These are phyloP conservation scores for Lordiphosa stackelbergi DNA, from an alignment of 1,140 invertebrate genomes.

Conservation along the genomic window DNA sequence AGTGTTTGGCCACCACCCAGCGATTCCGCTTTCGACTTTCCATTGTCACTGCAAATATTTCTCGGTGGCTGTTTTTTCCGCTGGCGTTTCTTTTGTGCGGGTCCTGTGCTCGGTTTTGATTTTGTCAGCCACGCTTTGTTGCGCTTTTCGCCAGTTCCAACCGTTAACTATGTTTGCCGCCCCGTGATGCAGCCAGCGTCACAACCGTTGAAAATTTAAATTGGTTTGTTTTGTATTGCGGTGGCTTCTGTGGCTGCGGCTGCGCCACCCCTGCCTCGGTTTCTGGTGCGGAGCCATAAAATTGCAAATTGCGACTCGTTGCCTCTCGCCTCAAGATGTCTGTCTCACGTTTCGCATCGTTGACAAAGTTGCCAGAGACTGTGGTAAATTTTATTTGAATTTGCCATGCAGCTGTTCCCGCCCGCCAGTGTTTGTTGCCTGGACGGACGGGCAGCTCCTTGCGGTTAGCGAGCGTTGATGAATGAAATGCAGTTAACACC, in stretches of 20 bases:
- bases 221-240: constrained; percentile 73
- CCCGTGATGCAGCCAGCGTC: constrained; percentile 14
- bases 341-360: constrained; percentile 64
- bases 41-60: constrained; percentile 62
- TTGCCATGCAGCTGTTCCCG: constrained; percentile 49
- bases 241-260: constrained; percentile 32
- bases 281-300: constrained; percentile 63
- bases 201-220: constrained; percentile 67
- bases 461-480: constrained; percentile 70
- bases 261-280: constrained; percentile 26
- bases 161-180: constrained; percentile 41
- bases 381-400: constrained; percentile 75
- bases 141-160: constrained; percentile 63
- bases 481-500: constrained; percentile 74
- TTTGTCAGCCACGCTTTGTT: constrained; percentile 73
- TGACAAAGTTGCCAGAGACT: constrained; percentile 73
- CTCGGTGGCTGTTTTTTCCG: constrained; percentile 4
- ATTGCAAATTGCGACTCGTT: constrained; percentile 73
- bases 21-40: constrained; percentile 43
- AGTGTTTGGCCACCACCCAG: constrained; percentile 57
- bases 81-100: constrained; percentile 1
- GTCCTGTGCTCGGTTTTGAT: constrained; percentile 42
- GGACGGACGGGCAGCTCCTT: constrained; percentile 18
- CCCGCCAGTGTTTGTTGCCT: neutral
- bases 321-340: constrained; percentile 40